Percentiles rank a stretch among this genome's conserved stretches.
These are phyloP conservation scores for Megastigmus dorsalis DNA, from an alignment of 2,888 invertebrate species.

Conservation along the genomic window DNA sequence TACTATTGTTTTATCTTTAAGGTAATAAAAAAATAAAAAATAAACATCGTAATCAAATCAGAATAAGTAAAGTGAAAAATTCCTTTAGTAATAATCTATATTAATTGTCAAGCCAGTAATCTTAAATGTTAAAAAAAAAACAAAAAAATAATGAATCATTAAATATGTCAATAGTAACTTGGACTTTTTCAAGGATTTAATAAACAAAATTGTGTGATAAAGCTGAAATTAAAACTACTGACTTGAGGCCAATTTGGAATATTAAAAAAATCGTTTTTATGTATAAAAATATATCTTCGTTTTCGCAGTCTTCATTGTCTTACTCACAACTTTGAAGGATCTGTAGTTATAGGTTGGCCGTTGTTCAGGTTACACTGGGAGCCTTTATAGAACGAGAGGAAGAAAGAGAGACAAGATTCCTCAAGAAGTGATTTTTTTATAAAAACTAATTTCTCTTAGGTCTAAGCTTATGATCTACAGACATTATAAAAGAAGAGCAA, in stretches of 20 bases:
- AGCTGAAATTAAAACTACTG: no score
- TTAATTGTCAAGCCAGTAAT: slow-evolving; percentile 30
- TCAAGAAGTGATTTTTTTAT: slow-evolving; percentile 54
- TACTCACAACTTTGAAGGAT: slow-evolving; percentile 56
- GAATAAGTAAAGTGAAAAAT: slow-evolving; percentile 11
- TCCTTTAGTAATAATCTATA: slow-evolving; percentile 1
- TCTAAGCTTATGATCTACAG: slow-evolving; percentile 52
- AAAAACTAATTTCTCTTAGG: slow-evolving; percentile 41
- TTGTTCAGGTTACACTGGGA: slow-evolving; percentile 54
- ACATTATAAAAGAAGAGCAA: slow-evolving; percentile 51
- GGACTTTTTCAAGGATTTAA: no score
- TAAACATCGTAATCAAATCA: slow-evolving; percentile 23
- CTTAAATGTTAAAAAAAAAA: slow-evolving; percentile 3
- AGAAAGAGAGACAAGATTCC: slow-evolving; percentile 55
- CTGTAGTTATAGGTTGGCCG: slow-evolving; percentile 50
- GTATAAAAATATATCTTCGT: slow-evolving; percentile 40
- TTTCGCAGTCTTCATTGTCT: slow-evolving; percentile 54
- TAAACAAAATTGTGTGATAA: no score
- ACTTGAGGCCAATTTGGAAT: slow-evolving; percentile 32
- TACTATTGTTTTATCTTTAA: not conserved
- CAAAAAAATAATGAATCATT: slow-evolving; percentile 25
- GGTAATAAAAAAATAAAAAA: slow-evolving; percentile 36
- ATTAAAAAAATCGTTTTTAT: slow-evolving; percentile 23
- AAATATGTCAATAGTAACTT: not conserved
- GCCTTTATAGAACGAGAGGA: slow-evolving; percentile 56